These are phyloP conservation scores for Capitella teleta DNA, from an alignment of 1,140 invertebrate genomes.

Conservation along the genomic window DNA sequence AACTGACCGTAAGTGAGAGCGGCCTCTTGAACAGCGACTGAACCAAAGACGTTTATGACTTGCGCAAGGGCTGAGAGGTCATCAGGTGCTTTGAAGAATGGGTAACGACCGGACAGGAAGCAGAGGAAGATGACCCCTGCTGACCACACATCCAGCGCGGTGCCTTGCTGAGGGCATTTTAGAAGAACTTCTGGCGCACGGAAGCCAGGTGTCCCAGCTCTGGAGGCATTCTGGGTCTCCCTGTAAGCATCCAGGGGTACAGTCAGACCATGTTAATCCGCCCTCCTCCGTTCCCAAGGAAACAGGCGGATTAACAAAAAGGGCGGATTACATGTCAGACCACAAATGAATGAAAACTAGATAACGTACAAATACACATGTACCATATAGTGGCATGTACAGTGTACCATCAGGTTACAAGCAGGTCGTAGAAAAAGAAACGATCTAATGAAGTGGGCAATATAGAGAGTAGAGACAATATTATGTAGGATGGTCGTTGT, in stretches of 20 bases:
- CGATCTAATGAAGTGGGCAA: too few species aligned
- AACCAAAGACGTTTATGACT: slow-evolving; percentile 69
- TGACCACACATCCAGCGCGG: slow-evolving; percentile 82
- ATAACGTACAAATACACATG: too few species aligned
- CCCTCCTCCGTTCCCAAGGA: too few species aligned
- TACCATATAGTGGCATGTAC: too few species aligned
- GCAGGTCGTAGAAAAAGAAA: too few species aligned
- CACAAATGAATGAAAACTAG: too few species aligned
- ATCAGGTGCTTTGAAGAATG: slow-evolving; percentile 71
- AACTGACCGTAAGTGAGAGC: slow-evolving; percentile 56
- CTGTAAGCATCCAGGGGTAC: slow-evolving; percentile 8
- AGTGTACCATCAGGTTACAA: too few species aligned
- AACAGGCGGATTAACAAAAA: too few species aligned
- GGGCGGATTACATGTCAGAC: too few species aligned
- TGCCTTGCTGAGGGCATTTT: slow-evolving; percentile 61
- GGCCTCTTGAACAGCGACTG: slow-evolving; percentile 53
- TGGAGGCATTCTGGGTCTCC: slow-evolving; percentile 47
- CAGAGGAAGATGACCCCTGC: slow-evolving; percentile 73
- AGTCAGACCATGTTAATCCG: too few species aligned
- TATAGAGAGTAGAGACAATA: too few species aligned
- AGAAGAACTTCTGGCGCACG: slow-evolving; percentile 77
- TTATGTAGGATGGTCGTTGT: too few species aligned
- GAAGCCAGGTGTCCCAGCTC: slow-evolving; percentile 83
- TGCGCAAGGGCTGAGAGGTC: slow-evolving; percentile 70
- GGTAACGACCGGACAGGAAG: slow-evolving; percentile 65